Evolutionary conservation across 2,888 invertebrate species (phyloP), one percentile per base, ranked within the genome.

Genomic region (Carabus problematicus): DNA sequence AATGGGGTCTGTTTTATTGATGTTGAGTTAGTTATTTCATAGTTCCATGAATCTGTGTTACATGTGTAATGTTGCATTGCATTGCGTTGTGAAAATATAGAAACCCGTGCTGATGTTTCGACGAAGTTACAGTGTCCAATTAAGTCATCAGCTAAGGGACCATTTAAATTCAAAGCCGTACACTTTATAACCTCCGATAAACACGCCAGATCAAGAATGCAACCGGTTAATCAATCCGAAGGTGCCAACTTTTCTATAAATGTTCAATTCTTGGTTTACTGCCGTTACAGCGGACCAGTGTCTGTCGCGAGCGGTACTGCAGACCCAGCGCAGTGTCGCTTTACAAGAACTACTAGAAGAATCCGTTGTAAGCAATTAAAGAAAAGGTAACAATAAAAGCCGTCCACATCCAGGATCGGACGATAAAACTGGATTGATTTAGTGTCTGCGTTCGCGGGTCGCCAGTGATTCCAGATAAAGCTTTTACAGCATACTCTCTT

Each of bases 381-480:
- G 78, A 75, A 80, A 78, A 79, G 79, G 79, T 76, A 79, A 79
- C 79, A 79, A 80, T 79, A 79, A 79, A 79, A 78, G 77, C 77
- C 76, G 78, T 79, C 78, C 76, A 73, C 54, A 40, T 16, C 19
- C 45, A 11, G 41, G 14, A 75, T 70, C 73, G 73, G 73, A 71
- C 77, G 79, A 79, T 79, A 78, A 78, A 60, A 75, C 72, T 68
- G 74, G 78, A 79, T 77, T 80, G 79, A 80, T 80, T 79, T 79
- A 79, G 75, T 72, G 77, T 75, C 75, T 75, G 76, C 75, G 68
- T 45, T 55, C 54, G 14, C 29, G 40, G n/a, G 18, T 54, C 42
- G 68, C 45, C 29, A 29, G 64, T 64, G 64, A 64, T 64, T 64
- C 39, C 45, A 64, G 64, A 68, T 68, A 68, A 61, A 52, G 18